phyloP scores from a whole-genome alignment of 1,140 invertebrate species.

The Drosophila athabasca region DNA sequence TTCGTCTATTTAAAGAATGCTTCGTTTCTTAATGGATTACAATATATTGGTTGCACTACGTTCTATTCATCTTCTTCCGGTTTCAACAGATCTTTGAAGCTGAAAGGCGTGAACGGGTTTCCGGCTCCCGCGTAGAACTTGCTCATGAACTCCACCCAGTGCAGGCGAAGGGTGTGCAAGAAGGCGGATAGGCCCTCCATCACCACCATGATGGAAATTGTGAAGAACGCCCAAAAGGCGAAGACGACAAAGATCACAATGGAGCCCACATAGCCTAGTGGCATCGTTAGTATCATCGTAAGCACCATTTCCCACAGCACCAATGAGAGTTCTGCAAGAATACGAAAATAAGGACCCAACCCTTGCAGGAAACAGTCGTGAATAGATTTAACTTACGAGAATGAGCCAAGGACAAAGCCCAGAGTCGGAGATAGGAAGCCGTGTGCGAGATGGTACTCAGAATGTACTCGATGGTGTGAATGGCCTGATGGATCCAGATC shows the following conservation, averaged over 20 bases:
- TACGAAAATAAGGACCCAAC: not conserved
- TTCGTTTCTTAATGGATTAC: too few species aligned
- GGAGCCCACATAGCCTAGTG: conserved; percentile 12
- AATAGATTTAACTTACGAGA: conserved; percentile 87
- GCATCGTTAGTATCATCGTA: conserved; percentile 59
- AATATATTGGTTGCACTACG: too few species aligned
- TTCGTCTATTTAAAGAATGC: too few species aligned
- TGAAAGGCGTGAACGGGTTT: conserved; percentile 95
- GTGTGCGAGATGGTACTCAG: conserved; percentile 97
- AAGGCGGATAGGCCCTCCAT: conserved; percentile 99
- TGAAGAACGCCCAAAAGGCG: conserved; percentile 93
- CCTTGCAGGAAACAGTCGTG: not conserved
- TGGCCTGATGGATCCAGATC: conserved; percentile 95
- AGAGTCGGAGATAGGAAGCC: conserved; percentile 96
- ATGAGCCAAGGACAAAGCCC: conserved; percentile 97
- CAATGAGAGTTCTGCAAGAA: conserved; percentile 91
- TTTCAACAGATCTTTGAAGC: conserved; percentile 87
- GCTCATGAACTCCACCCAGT: conserved; percentile 99
- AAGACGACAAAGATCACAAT: conserved; percentile 90
- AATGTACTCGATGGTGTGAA: conserved; percentile 98
- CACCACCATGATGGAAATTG: conserved; percentile 95
- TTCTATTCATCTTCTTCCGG: too few species aligned
- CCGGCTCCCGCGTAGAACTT: conserved; percentile 97
- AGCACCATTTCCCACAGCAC: conserved; percentile 95
- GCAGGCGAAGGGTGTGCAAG: conserved; percentile 91